phyloP scores from a whole-genome alignment of 1,140 invertebrate genomes.

The Trachelipus rathkii region DNA sequence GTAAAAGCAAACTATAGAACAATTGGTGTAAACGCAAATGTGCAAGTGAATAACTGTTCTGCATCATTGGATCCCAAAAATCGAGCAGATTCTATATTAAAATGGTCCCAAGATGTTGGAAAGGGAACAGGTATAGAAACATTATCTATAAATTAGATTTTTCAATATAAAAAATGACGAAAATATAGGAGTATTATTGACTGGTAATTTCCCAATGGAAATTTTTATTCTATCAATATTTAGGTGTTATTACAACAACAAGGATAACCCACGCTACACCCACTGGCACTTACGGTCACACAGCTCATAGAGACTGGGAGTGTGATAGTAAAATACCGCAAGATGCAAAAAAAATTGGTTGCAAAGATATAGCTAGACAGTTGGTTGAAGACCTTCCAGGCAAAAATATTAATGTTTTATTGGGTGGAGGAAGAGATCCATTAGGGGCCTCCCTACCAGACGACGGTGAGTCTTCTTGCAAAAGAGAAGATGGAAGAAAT shows the following conservation, averaged over 20 bases:
- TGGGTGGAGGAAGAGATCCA: constrained; percentile 25
- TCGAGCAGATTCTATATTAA: constrained; percentile 42
- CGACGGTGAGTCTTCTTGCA: constrained; percentile 10
- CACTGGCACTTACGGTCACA: constrained; percentile 74
- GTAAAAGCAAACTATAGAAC: constrained; percentile 77
- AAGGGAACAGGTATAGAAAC: constrained; percentile 43
- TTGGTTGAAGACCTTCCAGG: constrained; percentile 69
- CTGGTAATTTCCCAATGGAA: too few species aligned
- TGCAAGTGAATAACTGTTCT: neutral
- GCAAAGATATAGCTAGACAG: constrained; percentile 73
- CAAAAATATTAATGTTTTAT: constrained; percentile 63
- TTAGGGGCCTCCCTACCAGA: constrained; percentile 14
- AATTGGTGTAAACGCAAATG: constrained; percentile 47
- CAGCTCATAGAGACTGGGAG: constrained; percentile 68
- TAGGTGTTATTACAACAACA: constrained; percentile 87
- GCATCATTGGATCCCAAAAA: neutral
- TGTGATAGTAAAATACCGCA: constrained; percentile 53
- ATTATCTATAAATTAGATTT: too few species aligned
- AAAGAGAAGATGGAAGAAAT: constrained; percentile 59
- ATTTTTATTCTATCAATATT: too few species aligned
- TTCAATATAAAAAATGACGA: too few species aligned
- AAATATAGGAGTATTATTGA: too few species aligned
- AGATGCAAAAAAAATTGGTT: constrained; percentile 47
- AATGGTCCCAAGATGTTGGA: constrained; percentile 38
- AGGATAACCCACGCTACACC: constrained; percentile 89